Percentiles rank a stretch among this genome's conserved stretches.
phyloP scores from a whole-genome alignment of 2,113 vertebrate species.

The Callopanchax toddi region DNA sequence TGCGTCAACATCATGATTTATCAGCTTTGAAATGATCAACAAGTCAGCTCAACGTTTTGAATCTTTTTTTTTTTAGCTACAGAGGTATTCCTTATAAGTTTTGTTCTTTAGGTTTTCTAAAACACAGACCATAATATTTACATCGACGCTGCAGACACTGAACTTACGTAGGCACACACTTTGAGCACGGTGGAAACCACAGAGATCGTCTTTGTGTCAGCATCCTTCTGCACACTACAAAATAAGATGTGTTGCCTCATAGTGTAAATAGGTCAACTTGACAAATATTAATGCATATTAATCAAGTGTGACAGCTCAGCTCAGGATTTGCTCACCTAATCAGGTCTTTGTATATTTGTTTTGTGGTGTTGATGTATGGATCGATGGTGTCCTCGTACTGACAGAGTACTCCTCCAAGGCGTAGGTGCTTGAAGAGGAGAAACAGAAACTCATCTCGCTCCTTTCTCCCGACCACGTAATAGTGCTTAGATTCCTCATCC shows the following conservation, averaged over 20 bases:
- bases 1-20: too few relatives aligned
- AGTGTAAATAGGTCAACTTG: not conserved
- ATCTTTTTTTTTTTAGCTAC: not conserved
- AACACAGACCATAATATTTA: too few relatives aligned
- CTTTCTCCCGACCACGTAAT: slow-evolving; percentile 78
- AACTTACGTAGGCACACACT: slow-evolving; percentile 76
- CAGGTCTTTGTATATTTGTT: slow-evolving; percentile 91
- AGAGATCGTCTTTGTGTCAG: slow-evolving; percentile 69
- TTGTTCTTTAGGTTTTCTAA: too few relatives aligned
- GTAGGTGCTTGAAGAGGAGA: slow-evolving; percentile 92
- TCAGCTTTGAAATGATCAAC: too few relatives aligned
- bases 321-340: slow-evolving; percentile 82
- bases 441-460: slow-evolving; percentile 92
- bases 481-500: slow-evolving; percentile 87
- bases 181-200: slow-evolving; percentile 77
- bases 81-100: not conserved
- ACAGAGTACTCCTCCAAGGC: slow-evolving; percentile 91
- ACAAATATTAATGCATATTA: too few relatives aligned
- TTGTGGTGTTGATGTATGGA: slow-evolving; percentile 89
- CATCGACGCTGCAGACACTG: too few relatives aligned
- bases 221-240: slow-evolving; percentile 77
- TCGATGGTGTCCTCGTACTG: slow-evolving; percentile 91
- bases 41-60: too few relatives aligned
- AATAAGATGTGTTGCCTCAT: slow-evolving; percentile 1
- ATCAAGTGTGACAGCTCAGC: too few relatives aligned